Percentiles rank a stretch among this genome's conserved stretches.
These are phyloP conservation scores for Girardinus metallicus DNA, from an alignment of 2,797 vertebrate genomes.

Conservation along the genomic window DNA sequence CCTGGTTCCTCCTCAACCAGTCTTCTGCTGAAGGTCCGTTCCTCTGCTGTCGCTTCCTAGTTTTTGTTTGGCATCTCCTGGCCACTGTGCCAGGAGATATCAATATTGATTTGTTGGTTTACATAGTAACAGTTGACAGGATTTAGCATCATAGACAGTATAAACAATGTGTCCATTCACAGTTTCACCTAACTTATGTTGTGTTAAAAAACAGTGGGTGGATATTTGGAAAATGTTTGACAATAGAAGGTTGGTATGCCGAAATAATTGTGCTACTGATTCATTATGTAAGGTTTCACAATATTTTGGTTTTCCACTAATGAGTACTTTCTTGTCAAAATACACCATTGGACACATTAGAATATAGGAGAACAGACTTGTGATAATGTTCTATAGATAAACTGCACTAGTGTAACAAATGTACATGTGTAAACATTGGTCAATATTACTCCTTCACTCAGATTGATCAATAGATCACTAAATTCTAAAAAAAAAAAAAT, in stretches of 20 bases:
- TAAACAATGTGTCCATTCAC: slow-evolving; percentile 1
- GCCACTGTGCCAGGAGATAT: background rate
- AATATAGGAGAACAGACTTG: background rate
- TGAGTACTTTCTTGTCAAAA: background rate
- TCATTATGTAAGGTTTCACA: slow-evolving; percentile 4
- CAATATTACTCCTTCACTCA: slow-evolving; percentile 8
- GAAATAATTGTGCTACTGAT: slow-evolving; percentile 11
- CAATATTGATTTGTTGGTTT: background rate
- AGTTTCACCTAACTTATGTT: slow-evolving; percentile 7
- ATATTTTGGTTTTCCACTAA: slow-evolving; percentile 1
- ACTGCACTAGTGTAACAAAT: background rate
- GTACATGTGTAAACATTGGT: slow-evolving; percentile 9
- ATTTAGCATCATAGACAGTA: background rate
- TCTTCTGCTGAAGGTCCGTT: no score
- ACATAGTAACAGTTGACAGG: background rate
- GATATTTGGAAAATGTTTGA: slow-evolving; percentile 3
- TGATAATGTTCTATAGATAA: background rate
- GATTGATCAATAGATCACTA: slow-evolving; percentile 18
- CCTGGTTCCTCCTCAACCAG: no score
- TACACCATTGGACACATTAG: background rate
- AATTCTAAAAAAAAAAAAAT: slow-evolving; percentile 28
- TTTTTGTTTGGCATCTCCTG: no score
- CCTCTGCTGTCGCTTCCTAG: no score
- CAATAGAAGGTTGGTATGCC: background rate
- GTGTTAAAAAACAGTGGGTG: background rate